These are phyloP conservation scores for Drosophila sordidula DNA, from an alignment of 2,888 invertebrate genomes.

Conservation along the genomic window DNA sequence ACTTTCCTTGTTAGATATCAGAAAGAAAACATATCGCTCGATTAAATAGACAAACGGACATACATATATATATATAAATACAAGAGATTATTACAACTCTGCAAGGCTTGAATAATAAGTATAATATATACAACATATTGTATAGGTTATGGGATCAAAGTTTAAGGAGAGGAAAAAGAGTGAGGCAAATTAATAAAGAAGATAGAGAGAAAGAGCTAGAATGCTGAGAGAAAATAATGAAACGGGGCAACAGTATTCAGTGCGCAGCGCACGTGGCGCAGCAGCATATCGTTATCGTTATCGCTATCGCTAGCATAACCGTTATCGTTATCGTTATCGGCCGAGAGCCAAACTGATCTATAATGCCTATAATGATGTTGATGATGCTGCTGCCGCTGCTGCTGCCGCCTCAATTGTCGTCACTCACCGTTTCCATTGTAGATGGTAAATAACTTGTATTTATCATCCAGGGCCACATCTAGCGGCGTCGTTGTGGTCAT, in stretches of 20 bases:
- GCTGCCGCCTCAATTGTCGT: slow-evolving; percentile 20
- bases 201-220: slow-evolving; percentile 13
- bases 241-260: slow-evolving; percentile 31
- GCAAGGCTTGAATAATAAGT: slow-evolving; percentile 8
- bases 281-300: slow-evolving; percentile 27
- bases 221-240: slow-evolving; percentile 8
- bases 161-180: neutral
- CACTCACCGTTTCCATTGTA: slow-evolving; percentile 85
- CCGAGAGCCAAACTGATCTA: neutral
- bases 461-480: slow-evolving; percentile 82
- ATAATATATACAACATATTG: slow-evolving; percentile 2
- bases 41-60: slow-evolving; percentile 5
- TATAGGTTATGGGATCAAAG: slow-evolving; percentile 3
- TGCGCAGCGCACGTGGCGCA: slow-evolving; percentile 20
- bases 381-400: slow-evolving; percentile 9
- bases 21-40: neutral
- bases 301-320: slow-evolving; percentile 5
- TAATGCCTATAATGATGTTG: slow-evolving; percentile 4
- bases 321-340: neutral
- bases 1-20: neutral
- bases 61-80: neutral
- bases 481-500: slow-evolving; percentile 71
- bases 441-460: slow-evolving; percentile 85
- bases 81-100: neutral
- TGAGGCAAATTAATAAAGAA: slow-evolving; percentile 1